Conservation (phyloP, 2,888 invertebrate species). For the Galerucella nymphaeae region DNA sequence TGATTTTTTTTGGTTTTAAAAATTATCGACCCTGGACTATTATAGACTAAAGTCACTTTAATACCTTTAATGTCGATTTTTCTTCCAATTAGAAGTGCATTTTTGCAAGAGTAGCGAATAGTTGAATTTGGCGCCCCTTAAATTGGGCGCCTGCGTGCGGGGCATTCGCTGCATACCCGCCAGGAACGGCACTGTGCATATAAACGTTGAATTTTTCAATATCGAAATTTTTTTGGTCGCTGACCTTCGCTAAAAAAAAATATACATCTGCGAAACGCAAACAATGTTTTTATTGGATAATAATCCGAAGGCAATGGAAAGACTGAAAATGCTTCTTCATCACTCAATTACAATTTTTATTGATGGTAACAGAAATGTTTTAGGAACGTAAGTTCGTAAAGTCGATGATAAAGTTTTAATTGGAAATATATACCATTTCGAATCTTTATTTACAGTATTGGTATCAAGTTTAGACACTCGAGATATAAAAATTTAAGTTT, state of each 20-base stretch:
- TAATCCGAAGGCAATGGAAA: neutral
- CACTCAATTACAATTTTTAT: constrained; percentile 29
- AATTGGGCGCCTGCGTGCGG: no score
- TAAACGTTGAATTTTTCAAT: no score
- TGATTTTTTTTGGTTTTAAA: no score
- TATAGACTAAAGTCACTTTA: no score
- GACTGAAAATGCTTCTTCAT: constrained; percentile 18
- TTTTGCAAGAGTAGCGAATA: no score
- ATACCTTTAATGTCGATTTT: no score
- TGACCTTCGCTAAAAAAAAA: neutral
- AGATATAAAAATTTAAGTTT: no score
- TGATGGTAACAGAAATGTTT: constrained; percentile 18
- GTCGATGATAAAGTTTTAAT: constrained; percentile 26
- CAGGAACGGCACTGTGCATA: no score
- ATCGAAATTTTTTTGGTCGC: neutral
- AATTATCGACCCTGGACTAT: no score
- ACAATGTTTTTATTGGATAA: neutral
- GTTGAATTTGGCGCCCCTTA: no score
- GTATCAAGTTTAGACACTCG: neutral
- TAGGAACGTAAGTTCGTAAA: constrained; percentile 14
- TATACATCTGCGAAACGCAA: neutral
- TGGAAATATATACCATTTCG: constrained; percentile 18
- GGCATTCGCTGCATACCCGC: no score
- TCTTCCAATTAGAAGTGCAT: no score
- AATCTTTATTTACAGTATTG: neutral